Conservation (phyloP, 2,888 invertebrate genomes). For the Philereme vetulata region DNA sequence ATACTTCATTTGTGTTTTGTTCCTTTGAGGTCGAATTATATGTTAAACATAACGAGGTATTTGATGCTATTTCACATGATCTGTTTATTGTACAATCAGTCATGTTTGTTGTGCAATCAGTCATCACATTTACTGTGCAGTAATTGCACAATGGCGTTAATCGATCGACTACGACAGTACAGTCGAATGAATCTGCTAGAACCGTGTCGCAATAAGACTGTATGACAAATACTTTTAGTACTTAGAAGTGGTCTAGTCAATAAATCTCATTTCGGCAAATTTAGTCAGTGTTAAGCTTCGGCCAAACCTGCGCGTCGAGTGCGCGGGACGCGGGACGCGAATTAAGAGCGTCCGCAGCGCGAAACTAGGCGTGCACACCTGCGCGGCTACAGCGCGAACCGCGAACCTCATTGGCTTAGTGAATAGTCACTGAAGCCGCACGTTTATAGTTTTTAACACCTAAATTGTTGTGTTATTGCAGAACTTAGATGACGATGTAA, state of each 20-base stretch:
- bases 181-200: constrained; percentile 18
- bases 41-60: constrained; percentile 58
- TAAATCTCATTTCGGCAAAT: constrained; percentile 16
- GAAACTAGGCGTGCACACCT: too few relatives aligned
- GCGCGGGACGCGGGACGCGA: too few relatives aligned
- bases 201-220: constrained; percentile 25
- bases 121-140: background rate
- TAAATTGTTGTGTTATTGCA: too few relatives aligned
- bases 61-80: constrained; percentile 34
- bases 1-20: constrained; percentile 47
- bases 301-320: too few relatives aligned
- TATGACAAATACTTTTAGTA: constrained; percentile 24
- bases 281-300: constrained; percentile 8
- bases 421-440: too few relatives aligned
- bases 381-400: too few relatives aligned
- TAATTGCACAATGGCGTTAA: background rate
- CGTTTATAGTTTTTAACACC: too few relatives aligned
- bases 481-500: too few relatives aligned
- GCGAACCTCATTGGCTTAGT: too few relatives aligned
- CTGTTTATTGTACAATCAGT: constrained; percentile 2
- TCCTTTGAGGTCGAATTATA: constrained; percentile 50
- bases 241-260: constrained; percentile 14
- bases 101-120: background rate
- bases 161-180: constrained; percentile 11
- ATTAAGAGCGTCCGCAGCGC: too few relatives aligned